phyloP scores from a whole-genome alignment of 2,797 vertebrate species.

The Channallabes apus region DNA sequence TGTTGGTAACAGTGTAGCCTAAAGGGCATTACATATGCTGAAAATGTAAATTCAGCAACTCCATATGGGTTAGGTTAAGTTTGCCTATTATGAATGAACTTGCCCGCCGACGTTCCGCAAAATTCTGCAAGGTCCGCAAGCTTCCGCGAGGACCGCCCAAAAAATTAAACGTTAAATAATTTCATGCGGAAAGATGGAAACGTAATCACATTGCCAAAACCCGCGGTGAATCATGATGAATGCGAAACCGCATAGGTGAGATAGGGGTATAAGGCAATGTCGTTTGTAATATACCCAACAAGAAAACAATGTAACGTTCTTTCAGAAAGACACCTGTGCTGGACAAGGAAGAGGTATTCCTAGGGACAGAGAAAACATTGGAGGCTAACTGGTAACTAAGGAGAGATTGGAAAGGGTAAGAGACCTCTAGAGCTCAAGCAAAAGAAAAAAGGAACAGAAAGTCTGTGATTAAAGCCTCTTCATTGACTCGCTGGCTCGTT shows the following conservation, averaged over 20 bases:
- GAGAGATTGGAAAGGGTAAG: slow-evolving; percentile 16
- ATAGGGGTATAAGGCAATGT: neutral
- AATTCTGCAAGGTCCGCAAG: no score
- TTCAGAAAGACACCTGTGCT: neutral
- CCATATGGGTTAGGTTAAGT: neutral
- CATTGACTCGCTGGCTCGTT: slow-evolving; percentile 24
- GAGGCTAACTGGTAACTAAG: slow-evolving; percentile 14
- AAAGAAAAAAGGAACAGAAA: neutral
- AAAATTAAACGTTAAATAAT: no score
- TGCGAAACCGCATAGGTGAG: no score
- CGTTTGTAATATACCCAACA: neutral
- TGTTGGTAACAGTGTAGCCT: no score
- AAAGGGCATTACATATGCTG: neutral
- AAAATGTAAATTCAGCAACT: neutral
- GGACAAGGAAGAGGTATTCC: slow-evolving; percentile 14
- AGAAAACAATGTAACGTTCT: neutral
- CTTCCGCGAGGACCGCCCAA: no score
- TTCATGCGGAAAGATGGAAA: no score
- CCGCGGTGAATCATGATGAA: no score
- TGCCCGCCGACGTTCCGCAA: no score
- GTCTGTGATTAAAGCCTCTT: slow-evolving; percentile 4
- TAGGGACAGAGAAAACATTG: neutral
- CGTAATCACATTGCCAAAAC: no score
- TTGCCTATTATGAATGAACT: neutral
- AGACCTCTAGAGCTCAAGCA: neutral